phyloP scores from a whole-genome alignment of 1,140 invertebrate genomes.

The Zeugodacus cucurbitae region DNA sequence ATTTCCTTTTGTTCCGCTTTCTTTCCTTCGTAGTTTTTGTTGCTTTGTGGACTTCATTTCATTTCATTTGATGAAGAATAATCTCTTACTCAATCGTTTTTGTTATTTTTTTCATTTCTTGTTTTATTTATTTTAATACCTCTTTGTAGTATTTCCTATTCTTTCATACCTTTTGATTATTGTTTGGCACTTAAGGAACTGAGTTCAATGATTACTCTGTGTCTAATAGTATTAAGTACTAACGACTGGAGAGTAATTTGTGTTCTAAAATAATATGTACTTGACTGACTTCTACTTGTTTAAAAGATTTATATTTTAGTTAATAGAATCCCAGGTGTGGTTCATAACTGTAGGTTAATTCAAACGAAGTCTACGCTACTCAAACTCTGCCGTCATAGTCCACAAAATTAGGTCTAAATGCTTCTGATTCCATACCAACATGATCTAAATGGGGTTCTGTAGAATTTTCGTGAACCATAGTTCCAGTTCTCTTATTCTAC shows the following conservation, averaged over 20 bases:
- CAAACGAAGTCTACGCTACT: too few relatives aligned
- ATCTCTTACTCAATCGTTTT: background rate
- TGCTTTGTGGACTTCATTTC: background rate
- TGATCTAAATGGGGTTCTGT: too few relatives aligned
- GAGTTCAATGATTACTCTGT: background rate
- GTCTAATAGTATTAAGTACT: background rate
- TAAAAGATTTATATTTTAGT: too few relatives aligned
- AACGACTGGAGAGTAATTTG: background rate
- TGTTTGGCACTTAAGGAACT: background rate
- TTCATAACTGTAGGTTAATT: too few relatives aligned
- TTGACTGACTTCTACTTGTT: too few relatives aligned
- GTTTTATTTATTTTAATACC: background rate
- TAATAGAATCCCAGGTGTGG: too few relatives aligned
- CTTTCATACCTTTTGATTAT: background rate
- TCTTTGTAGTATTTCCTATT: background rate
- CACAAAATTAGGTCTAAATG: too few relatives aligned
- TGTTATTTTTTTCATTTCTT: background rate
- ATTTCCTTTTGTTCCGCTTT: background rate
- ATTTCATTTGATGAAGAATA: slow-evolving; percentile 1
- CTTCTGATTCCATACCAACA: too few relatives aligned
- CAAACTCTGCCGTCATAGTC: too few relatives aligned
- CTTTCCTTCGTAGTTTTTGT: background rate
- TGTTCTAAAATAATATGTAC: too few relatives aligned
- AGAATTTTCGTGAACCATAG: too few relatives aligned
- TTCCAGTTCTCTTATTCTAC: too few relatives aligned